Conservation (phyloP, 2,797 vertebrate genomes). For the Synanceia verrucosa region DNA sequence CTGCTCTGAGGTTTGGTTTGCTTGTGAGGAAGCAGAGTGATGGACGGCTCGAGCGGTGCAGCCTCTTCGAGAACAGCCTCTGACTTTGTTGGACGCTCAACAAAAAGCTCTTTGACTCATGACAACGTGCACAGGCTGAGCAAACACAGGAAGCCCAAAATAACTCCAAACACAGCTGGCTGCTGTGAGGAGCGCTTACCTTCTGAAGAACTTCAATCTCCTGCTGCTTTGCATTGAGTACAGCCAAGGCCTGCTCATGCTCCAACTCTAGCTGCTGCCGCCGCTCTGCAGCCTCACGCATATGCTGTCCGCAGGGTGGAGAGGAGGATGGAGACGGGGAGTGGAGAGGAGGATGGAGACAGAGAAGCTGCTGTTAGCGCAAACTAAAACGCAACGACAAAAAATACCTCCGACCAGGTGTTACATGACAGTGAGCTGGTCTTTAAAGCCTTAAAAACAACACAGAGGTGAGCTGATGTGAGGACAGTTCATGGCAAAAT, state of each 20-base stretch:
- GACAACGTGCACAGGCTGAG: conserved; percentile 10
- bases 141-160: conserved; percentile 26
- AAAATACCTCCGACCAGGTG: conserved; percentile 58
- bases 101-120: conserved; percentile 55
- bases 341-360: conserved; percentile 30
- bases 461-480: conserved; percentile 55
- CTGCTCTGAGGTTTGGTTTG: conserved; percentile 45
- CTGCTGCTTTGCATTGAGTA: conserved; percentile 98
- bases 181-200: conserved; percentile 79
- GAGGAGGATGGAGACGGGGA: conserved; percentile 22
- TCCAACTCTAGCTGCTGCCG: conserved; percentile 98
- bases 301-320: conserved; percentile 88
- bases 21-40: conserved; percentile 49
- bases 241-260: conserved; percentile 99
- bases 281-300: conserved; percentile 98
- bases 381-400: conserved; percentile 51
- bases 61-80: conserved; percentile 18
- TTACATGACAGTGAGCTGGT: conserved; percentile 51
- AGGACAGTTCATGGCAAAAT: conserved; percentile 52
- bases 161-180: too few relatives aligned
- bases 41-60: conserved; percentile 31
- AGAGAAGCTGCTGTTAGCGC: conserved; percentile 75
- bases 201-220: conserved; percentile 98
- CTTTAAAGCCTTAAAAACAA: conserved; percentile 38
- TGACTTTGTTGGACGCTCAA: conserved; percentile 29